Percentiles rank a stretch among this genome's conserved stretches.
Conservation (phyloP, 2,113 vertebrate species). For the Chaetura pelagica region DNA sequence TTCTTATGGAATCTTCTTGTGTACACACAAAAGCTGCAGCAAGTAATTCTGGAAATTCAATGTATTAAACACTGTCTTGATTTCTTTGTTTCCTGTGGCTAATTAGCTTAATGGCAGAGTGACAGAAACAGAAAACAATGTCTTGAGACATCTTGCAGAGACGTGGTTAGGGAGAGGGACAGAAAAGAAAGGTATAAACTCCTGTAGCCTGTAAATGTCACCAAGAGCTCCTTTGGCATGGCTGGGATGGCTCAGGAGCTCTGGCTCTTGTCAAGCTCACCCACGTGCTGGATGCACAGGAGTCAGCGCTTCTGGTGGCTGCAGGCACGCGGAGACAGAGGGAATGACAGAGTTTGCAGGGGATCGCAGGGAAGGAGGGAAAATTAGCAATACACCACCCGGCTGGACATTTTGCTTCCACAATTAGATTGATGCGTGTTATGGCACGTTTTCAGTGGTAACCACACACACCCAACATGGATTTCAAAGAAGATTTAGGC, state of each 20-base stretch:
- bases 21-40: slow-evolving; percentile 45
- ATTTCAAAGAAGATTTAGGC: slow-evolving; percentile 40
- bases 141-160: not conserved
- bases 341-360: not conserved
- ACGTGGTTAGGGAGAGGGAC: not conserved
- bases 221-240: slow-evolving; percentile 15
- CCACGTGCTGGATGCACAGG: not conserved
- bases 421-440: slow-evolving; percentile 54
- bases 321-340: not conserved
- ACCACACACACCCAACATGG: slow-evolving; percentile 44
- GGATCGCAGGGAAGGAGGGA: not conserved
- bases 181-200: not conserved
- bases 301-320: slow-evolving; percentile 15
- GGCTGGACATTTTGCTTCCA: slow-evolving; percentile 68
- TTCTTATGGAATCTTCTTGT: not conserved
- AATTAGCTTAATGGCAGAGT: slow-evolving; percentile 38
- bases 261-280: slow-evolving; percentile 45
- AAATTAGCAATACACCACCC: slow-evolving; percentile 7
- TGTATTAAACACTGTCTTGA: not conserved
- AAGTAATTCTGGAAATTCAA: slow-evolving; percentile 35
- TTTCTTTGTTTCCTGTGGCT: slow-evolving; percentile 38
- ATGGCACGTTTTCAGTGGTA: slow-evolving; percentile 65
- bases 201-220: not conserved
- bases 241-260: not conserved
- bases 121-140: slow-evolving; percentile 1